These are phyloP conservation scores for Rhyacophila brunnea DNA, from an alignment of 1,140 invertebrate genomes.

Conservation along the genomic window DNA sequence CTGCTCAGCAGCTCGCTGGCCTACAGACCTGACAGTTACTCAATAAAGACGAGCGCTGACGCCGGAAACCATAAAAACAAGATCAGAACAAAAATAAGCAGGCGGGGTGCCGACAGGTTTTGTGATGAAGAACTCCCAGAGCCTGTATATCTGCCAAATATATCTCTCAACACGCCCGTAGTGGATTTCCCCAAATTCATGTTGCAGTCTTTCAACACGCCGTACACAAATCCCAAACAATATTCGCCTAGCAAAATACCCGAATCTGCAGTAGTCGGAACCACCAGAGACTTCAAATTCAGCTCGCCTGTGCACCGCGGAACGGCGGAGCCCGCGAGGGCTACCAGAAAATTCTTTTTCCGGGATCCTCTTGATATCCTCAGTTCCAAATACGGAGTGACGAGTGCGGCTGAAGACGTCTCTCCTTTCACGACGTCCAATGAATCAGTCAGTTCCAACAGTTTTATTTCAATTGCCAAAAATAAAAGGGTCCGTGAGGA, in stretches of 20 bases:
- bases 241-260: background rate
- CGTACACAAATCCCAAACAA: background rate
- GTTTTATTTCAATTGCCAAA: background rate
- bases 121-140: constrained; percentile 6
- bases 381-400: background rate
- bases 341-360: constrained; percentile 24
- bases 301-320: constrained; percentile 8
- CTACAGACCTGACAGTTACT: constrained; percentile 10
- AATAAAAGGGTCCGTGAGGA: background rate
- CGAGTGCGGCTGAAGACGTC: background rate
- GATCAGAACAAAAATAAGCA: constrained; percentile 11
- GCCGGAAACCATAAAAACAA: constrained; percentile 8
- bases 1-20: constrained; percentile 20
- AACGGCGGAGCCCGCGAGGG: background rate
- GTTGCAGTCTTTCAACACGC: constrained; percentile 3
- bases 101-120: constrained; percentile 1
- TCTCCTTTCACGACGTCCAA: background rate
- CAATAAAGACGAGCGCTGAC: background rate
- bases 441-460: background rate
- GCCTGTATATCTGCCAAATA: constrained; percentile 10
- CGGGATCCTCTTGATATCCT: constrained; percentile 26
- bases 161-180: constrained; percentile 7
- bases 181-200: background rate
- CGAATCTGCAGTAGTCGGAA: background rate
- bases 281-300: constrained; percentile 17